Percentiles rank a stretch among this genome's conserved stretches.
Evolutionary conservation across 1,140 invertebrate species (phyloP).

Genomic region (Subanguina moxae): DNA sequence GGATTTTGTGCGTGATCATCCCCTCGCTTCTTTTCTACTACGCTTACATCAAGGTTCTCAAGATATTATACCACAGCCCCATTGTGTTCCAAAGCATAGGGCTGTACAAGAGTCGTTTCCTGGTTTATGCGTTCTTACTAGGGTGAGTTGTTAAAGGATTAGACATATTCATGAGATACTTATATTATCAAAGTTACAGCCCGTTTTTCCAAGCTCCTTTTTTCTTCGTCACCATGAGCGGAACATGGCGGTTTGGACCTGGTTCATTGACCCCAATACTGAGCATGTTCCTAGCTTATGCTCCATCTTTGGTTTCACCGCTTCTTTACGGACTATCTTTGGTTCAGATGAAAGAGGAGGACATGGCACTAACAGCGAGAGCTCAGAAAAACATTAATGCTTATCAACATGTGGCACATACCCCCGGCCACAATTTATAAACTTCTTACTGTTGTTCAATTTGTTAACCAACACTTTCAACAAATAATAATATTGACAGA

Average conservation of each 20-base stretch:
- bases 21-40: slow-evolving; percentile 53
- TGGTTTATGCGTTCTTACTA: slow-evolving; percentile 55
- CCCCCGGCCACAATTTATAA: background rate
- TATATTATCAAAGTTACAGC: slow-evolving; percentile 33
- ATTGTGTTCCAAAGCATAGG: slow-evolving; percentile 58
- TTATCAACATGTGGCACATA: slow-evolving; percentile 38
- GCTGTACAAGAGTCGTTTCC: slow-evolving; percentile 56
- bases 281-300: slow-evolving; percentile 51
- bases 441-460: too few relatives aligned
- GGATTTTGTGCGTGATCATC: slow-evolving; percentile 54
- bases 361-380: slow-evolving; percentile 57
- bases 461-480: too few relatives aligned
- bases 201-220: slow-evolving; percentile 58
- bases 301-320: slow-evolving; percentile 51
- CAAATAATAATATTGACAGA: too few relatives aligned
- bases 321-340: slow-evolving; percentile 53
- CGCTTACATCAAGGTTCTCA: slow-evolving; percentile 56
- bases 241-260: slow-evolving; percentile 29
- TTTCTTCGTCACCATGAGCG: slow-evolving; percentile 49
- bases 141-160: slow-evolving; percentile 39
- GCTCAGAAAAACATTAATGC: slow-evolving; percentile 52
- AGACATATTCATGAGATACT: background rate
- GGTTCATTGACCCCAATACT: slow-evolving; percentile 39
- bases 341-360: slow-evolving; percentile 58
- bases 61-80: slow-evolving; percentile 55